Conservation (phyloP, 1,140 invertebrate genomes). For the Panonychus citri region DNA sequence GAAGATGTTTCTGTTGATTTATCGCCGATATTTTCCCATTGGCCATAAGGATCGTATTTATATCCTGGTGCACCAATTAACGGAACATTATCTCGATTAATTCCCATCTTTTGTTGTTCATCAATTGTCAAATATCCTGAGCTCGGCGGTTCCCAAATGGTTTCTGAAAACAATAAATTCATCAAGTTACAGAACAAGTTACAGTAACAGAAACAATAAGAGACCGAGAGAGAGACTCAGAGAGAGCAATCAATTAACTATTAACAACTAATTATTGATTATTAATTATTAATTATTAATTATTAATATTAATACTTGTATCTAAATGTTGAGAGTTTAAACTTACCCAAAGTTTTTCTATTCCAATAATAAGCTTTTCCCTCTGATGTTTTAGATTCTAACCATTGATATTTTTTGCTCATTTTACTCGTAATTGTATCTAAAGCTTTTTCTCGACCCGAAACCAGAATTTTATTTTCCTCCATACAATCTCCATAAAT, state of each 20-base stretch:
- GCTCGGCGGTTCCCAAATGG: slow-evolving; percentile 3
- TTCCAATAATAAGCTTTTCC: slow-evolving; percentile 16
- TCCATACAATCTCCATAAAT: neutral
- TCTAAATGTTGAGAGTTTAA: neutral
- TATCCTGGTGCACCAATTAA: neutral
- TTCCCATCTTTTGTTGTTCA: slow-evolving; percentile 3
- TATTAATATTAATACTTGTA: no score
- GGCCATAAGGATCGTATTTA: slow-evolving; percentile 3
- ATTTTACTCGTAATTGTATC: slow-evolving; percentile 4
- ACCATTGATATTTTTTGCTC: slow-evolving; percentile 11
- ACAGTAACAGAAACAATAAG: no score
- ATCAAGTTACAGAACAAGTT: neutral
- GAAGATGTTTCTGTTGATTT: neutral
- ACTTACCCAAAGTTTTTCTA: slow-evolving; percentile 12
- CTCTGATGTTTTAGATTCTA: slow-evolving; percentile 13
- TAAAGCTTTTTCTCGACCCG: slow-evolving; percentile 4
- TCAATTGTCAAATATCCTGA: slow-evolving; percentile 1
- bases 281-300: no score
- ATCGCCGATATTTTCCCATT: slow-evolving; percentile 3
- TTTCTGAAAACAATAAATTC: slow-evolving; percentile 3
- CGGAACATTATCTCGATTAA: neutral
- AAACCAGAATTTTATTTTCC: neutral
- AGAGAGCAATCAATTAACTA: no score
- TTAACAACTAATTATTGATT: no score
- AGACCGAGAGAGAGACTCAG: no score